Conservation (phyloP, 2,113 vertebrate genomes). For the Chaetura pelagica region DNA sequence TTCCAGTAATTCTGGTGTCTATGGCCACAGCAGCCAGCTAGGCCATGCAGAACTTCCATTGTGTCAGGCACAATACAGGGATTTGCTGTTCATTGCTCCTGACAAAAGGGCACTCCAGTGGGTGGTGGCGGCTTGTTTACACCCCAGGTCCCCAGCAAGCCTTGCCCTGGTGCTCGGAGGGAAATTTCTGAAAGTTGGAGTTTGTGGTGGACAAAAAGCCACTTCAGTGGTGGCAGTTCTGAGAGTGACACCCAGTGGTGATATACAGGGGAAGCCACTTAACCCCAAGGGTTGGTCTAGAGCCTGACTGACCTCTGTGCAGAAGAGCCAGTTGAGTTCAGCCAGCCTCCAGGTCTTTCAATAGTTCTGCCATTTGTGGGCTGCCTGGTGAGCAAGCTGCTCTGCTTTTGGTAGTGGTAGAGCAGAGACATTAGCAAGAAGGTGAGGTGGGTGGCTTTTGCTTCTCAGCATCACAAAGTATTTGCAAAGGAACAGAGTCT, state of each 20-base stretch:
- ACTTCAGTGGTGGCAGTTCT: neutral
- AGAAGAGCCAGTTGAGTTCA: neutral
- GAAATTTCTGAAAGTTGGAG: neutral
- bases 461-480: neutral
- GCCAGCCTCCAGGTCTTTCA: neutral
- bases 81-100: slow-evolving; percentile 45
- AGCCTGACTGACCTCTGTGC: neutral
- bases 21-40: neutral
- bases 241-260: slow-evolving; percentile 27
- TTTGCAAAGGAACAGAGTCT: neutral
- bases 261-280: neutral
- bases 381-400: neutral
- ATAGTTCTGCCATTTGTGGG: neutral
- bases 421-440: neutral
- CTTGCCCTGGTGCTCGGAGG: neutral
- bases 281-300: neutral
- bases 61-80: slow-evolving; percentile 13
- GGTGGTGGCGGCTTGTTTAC: neutral
- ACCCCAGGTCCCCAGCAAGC: neutral
- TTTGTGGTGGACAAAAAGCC: neutral
- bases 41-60: neutral
- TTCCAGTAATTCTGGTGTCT: neutral
- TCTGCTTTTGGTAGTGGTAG: neutral
- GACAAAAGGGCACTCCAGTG: neutral
- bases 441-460: rapidly evolving